Base-by-base conservation (phyloP, 2,888 invertebrate species). In the Serripes groenlandicus region DNA sequence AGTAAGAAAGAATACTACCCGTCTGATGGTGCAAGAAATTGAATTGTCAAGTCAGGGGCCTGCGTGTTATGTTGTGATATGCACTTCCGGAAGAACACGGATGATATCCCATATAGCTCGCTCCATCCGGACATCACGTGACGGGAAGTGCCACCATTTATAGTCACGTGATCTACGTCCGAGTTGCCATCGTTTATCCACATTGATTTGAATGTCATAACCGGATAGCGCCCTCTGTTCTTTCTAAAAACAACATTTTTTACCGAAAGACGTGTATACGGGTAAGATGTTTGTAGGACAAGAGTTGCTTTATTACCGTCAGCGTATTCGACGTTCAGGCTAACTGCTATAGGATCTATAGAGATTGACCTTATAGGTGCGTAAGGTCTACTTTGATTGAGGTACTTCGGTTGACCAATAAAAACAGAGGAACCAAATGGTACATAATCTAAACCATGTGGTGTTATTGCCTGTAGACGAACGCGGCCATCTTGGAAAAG, bases 181-280 rank as follows among this genome's bases (percentile, higher is more conserved):
- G 88, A 79, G 71, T 88, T 85, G 15, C 90, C 90, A 73, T 91
- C 88, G n/a, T 83, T 84, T 34, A 89, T 81, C 88, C 88, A 89
- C 90, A 89, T 89, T 0, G 90, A 91, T 23, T 80, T 82, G 42
- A 89, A 86, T 0, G 88, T 83, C 77, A 88, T 79, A 9, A 91
- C 69, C 26, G 90, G 90, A 32, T 74, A 86, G 11, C 26, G 18
- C 15, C 23, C 49, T 5, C 85, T 75, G 52, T 78, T 64, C 26
- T 42, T 74, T 30, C 49, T 79, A 62, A 89, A 86, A n/a, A 60
- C 49, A 2, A 68, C 68, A 30, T 86, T 68, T 42, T 70, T 79
- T 9, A 89, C 87, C 4, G 72, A 74, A 3, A 85, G 85, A 49
- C 74, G 78, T 0, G 88, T 87, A 28, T 83, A 69, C 3, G 72